Conservation (phyloP, 2,888 invertebrate species). For the Tenthredo mesomela region DNA sequence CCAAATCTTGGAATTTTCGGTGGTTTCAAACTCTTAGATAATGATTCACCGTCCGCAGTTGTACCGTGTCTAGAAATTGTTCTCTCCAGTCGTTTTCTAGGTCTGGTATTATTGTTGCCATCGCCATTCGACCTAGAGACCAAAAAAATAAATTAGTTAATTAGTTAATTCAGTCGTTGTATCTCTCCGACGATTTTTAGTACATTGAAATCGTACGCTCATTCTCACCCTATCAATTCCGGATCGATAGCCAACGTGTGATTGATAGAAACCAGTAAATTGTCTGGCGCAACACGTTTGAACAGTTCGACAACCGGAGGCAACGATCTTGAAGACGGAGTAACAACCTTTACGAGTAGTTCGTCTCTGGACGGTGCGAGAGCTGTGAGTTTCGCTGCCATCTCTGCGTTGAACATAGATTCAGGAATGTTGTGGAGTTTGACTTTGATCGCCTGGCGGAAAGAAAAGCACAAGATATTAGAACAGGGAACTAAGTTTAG, state of each 20-base stretch:
- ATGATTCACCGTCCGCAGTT: constrained; percentile 54
- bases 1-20: constrained; percentile 79
- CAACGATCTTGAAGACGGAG: constrained; percentile 49
- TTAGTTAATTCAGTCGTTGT: neutral
- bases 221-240: constrained; percentile 79
- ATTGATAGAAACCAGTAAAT: constrained; percentile 85
- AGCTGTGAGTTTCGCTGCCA: constrained; percentile 72
- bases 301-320: constrained; percentile 84
- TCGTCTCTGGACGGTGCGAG: constrained; percentile 81
- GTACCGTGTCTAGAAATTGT: constrained; percentile 57
- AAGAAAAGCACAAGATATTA: constrained; percentile 6
- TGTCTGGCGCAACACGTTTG: constrained; percentile 83
- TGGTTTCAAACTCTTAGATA: constrained; percentile 72
- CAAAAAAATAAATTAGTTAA: too few species aligned
- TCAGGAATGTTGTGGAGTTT: constrained; percentile 81
- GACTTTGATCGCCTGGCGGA: constrained; percentile 80
- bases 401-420: constrained; percentile 75
- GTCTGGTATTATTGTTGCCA: constrained; percentile 54
- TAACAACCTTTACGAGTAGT: constrained; percentile 71
- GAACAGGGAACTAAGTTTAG: neutral
- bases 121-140: constrained; percentile 67
- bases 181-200: neutral
- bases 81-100: constrained; percentile 64
- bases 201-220: neutral
- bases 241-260: constrained; percentile 84